Conservation (phyloP, 2,797 vertebrate genomes). For the Pangasius sanitwongsei region DNA sequence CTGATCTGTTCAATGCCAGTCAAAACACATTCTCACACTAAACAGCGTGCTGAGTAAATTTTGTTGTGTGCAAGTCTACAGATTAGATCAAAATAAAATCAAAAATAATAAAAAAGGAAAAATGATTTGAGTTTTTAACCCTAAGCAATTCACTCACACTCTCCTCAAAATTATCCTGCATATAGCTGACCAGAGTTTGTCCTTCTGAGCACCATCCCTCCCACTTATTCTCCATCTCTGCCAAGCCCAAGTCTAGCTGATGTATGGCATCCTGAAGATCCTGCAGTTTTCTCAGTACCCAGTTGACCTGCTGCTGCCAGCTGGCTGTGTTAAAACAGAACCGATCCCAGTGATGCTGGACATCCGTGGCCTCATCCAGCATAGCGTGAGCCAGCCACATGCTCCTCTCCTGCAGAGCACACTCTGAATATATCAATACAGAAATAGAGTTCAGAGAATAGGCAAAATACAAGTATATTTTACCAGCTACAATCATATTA, state of each 20-base stretch:
- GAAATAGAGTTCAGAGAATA: constrained; percentile 22
- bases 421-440: constrained; percentile 63
- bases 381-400: constrained; percentile 78
- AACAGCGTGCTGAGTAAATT: neutral
- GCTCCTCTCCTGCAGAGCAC: constrained; percentile 78
- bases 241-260: constrained; percentile 76
- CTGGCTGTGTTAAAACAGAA: constrained; percentile 71
- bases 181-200: constrained; percentile 74
- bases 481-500: neutral
- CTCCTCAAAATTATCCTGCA: constrained; percentile 80
- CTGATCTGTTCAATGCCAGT: neutral
- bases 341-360: constrained; percentile 80
- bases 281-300: constrained; percentile 78
- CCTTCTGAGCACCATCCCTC: constrained; percentile 76
- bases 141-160: constrained; percentile 69
- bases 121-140: neutral
- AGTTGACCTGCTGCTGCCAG: constrained; percentile 83
- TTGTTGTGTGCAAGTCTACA: neutral
- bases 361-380: constrained; percentile 77
- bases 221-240: constrained; percentile 73
- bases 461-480: neutral
- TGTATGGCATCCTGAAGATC: constrained; percentile 80
- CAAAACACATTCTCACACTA: neutral
- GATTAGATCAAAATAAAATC: neutral
- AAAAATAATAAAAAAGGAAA: neutral